Conservation (phyloP, 2,797 vertebrate species). For the Anolis apletophallus region DNA sequence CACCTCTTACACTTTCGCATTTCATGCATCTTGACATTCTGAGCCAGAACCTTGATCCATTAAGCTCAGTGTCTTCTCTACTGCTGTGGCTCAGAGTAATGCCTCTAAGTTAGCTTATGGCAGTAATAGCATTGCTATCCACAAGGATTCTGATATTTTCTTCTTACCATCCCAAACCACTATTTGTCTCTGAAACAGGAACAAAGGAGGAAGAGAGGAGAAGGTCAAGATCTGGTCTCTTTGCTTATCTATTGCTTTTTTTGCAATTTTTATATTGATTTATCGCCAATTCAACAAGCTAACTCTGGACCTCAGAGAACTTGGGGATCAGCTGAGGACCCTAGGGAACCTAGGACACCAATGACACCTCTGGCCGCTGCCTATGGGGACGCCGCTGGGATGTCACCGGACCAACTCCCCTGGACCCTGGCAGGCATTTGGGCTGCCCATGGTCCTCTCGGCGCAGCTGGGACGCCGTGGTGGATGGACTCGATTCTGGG, state of each 20-base stretch:
- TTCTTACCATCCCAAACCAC: neutral
- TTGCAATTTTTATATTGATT: neutral
- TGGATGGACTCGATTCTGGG: no score
- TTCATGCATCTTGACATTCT: neutral
- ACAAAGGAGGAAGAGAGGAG: neutral
- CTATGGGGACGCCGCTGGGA: no score
- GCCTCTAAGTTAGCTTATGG: neutral
- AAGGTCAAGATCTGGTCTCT: neutral
- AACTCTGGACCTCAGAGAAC: no score
- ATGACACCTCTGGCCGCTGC: no score
- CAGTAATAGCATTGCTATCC: neutral
- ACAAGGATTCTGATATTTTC: neutral
- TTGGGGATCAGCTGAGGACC: no score
- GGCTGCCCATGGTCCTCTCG: no score
- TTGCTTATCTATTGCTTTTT: neutral
- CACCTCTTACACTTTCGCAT: neutral
- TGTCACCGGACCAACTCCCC: no score
- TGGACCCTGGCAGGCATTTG: no score
- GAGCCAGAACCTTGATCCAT: neutral
- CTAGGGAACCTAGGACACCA: no score
- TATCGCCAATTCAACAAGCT: no score
- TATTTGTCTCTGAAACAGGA: neutral
- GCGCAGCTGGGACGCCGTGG: no score
- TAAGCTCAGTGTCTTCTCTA: neutral
- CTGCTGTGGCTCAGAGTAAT: neutral